These are phyloP conservation scores for Folsomia manolachei DNA, from an alignment of 2,888 invertebrate genomes.

Conservation along the genomic window DNA sequence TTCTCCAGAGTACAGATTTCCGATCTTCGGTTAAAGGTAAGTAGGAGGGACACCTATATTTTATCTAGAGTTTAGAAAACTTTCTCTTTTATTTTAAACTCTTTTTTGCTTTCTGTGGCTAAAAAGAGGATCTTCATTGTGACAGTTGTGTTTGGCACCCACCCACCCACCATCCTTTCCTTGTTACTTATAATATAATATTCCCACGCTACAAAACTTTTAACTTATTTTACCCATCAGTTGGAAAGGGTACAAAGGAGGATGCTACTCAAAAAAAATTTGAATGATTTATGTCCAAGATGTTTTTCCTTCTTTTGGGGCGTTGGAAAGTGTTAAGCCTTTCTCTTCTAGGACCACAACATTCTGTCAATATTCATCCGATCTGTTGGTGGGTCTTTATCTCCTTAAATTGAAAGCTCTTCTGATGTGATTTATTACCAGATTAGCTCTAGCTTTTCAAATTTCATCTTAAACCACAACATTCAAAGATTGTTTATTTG, in stretches of 20 bases:
- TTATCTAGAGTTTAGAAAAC: no score
- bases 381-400: no score
- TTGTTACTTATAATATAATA: not conserved
- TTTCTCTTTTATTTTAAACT: no score
- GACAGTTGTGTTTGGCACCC: not conserved
- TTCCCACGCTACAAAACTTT: not conserved
- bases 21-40: slow-evolving; percentile 17
- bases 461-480: no score
- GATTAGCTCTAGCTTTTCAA: no score
- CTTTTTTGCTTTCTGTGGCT: no score
- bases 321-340: not conserved
- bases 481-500: no score
- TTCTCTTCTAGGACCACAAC: not conserved
- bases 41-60: no score
- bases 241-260: not conserved
- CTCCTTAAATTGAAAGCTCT: not conserved
- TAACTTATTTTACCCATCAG: not conserved
- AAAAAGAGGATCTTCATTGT: not conserved
- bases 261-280: not conserved
- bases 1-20: slow-evolving; percentile 18
- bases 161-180: not conserved
- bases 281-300: not conserved
- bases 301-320: not conserved
- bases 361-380: not conserved
- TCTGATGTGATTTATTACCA: not conserved